Conservation (phyloP, 2,797 vertebrate species). For the Urocyon cinereoargenteus region DNA sequence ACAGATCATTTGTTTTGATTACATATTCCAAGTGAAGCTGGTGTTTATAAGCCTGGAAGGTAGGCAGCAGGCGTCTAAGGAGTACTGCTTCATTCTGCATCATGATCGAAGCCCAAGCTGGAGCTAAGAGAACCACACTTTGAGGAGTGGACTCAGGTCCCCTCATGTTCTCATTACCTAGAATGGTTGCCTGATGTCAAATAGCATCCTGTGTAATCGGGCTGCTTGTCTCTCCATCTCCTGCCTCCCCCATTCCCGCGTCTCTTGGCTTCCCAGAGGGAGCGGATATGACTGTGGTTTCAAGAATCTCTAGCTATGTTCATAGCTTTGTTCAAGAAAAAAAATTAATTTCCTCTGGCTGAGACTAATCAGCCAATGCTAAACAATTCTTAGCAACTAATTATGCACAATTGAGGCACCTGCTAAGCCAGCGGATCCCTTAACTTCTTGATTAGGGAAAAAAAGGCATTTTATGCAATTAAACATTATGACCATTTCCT, state of each 20-base stretch:
- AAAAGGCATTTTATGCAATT: slow-evolving; percentile 65
- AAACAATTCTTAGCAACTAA: slow-evolving; percentile 74
- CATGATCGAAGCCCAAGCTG: not conserved
- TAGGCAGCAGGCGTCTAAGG: not conserved
- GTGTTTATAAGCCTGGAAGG: slow-evolving; percentile 28
- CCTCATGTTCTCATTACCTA: not conserved
- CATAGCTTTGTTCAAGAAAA: slow-evolving; percentile 51
- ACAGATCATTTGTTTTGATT: slow-evolving; percentile 30
- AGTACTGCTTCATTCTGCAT: not conserved
- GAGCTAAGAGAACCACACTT: not conserved
- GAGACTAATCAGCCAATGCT: slow-evolving; percentile 61
- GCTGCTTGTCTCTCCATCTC: not conserved
- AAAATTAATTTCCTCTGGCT: slow-evolving; percentile 66
- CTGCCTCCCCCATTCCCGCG: not conserved
- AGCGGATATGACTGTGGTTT: not conserved
- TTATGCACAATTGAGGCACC: slow-evolving; percentile 61
- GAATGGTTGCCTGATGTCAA: not conserved
- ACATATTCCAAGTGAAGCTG: slow-evolving; percentile 20
- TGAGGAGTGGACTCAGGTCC: not conserved
- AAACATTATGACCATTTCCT: slow-evolving; percentile 44
- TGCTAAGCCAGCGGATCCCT: slow-evolving; percentile 70
- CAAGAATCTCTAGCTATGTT: not conserved
- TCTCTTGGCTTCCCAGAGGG: not conserved
- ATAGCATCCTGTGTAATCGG: fast-evolving
- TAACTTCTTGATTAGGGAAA: slow-evolving; percentile 37